These are phyloP conservation scores for Nicator chloris DNA, from an alignment of 2,113 vertebrate genomes.

Conservation along the genomic window DNA sequence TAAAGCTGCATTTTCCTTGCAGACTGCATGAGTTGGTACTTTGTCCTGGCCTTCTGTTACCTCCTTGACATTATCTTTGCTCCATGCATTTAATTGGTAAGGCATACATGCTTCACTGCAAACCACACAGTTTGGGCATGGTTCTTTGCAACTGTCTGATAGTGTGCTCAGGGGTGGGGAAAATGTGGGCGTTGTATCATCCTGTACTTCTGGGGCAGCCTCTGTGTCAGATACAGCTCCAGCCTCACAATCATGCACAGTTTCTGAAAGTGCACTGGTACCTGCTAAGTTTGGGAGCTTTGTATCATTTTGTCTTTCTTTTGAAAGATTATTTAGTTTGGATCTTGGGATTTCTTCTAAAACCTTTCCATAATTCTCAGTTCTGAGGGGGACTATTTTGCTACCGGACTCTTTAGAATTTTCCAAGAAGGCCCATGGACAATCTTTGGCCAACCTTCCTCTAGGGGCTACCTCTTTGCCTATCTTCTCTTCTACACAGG, in stretches of 20 bases:
- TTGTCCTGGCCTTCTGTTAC: not conserved
- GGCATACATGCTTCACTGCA: not conserved
- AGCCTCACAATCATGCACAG: not conserved
- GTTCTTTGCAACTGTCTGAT: not conserved
- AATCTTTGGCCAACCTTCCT: not conserved
- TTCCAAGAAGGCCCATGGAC: not conserved
- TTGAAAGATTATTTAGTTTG: not conserved
- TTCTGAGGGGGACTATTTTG: not conserved
- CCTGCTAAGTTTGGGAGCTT: not conserved
- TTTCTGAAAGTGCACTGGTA: not conserved
- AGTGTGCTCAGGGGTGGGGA: not conserved
- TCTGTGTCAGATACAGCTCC: not conserved
- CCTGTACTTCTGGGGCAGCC: not conserved
- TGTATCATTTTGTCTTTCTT: not conserved
- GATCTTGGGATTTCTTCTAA: slow-evolving; percentile 4
- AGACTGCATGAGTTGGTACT: not conserved
- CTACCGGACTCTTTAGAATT: not conserved
- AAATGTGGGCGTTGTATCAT: not conserved
- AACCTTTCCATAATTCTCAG: not conserved
- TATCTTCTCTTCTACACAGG: not conserved
- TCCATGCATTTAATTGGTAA: not conserved
- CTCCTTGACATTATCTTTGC: not conserved
- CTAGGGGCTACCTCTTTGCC: not conserved
- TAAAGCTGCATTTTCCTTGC: not conserved
- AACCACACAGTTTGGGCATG: not conserved